phyloP scores from a whole-genome alignment of 2,113 vertebrate genomes.

The Illadopsis cleaveri region DNA sequence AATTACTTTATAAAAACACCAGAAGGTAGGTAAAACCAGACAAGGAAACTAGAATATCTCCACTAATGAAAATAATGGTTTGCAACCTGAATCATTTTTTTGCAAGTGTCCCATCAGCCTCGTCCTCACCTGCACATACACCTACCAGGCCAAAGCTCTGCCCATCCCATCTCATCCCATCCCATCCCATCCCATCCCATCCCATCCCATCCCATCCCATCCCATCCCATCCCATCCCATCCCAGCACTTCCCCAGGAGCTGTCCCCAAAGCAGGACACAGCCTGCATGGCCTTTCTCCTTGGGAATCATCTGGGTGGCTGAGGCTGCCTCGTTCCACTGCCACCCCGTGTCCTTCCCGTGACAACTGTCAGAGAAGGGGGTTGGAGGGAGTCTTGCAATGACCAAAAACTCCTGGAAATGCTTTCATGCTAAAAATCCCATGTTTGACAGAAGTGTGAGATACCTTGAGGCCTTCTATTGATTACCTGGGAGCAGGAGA shows the following conservation, averaged over 20 bases:
- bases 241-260: rapidly evolving
- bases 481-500: conserved; percentile 43
- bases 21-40: background rate
- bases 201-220: too few relatives aligned
- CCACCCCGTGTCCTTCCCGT: background rate
- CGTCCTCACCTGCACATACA: rapidly evolving
- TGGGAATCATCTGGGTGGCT: rapidly evolving
- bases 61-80: background rate
- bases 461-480: conserved; percentile 50
- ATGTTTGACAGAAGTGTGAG: conserved; percentile 40
- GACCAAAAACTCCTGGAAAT: background rate
- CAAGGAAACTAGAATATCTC: background rate
- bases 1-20: background rate
- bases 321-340: background rate
- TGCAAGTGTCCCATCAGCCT: rapidly evolving
- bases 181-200: background rate
- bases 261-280: rapidly evolving
- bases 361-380: background rate
- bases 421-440: background rate
- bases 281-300: background rate
- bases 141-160: background rate
- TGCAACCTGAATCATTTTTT: background rate
- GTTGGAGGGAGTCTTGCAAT: background rate
- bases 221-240: background rate
- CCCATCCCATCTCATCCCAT: too few relatives aligned